phyloP scores from a whole-genome alignment of 2,797 vertebrate species.

The Cynopterus sphinx region DNA sequence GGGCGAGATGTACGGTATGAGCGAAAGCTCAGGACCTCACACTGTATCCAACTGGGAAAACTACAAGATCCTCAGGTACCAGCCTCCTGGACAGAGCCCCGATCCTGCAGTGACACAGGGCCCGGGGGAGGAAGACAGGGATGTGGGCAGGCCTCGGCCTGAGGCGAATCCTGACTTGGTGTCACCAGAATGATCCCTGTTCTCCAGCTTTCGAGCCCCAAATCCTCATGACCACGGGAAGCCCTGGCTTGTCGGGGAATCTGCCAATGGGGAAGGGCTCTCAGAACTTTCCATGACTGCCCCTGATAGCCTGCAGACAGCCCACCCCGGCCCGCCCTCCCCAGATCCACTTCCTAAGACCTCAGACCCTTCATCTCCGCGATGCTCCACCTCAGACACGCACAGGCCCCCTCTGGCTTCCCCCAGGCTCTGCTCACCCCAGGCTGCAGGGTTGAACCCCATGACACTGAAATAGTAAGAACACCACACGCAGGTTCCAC shows the following conservation, averaged over 20 bases:
- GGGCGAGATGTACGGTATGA: conserved; percentile 95
- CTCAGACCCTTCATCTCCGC: neutral
- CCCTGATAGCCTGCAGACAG: neutral
- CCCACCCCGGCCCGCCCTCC: neutral
- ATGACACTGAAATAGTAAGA: rapidly evolving
- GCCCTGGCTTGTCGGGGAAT: neutral
- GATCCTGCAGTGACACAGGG: rapidly evolving
- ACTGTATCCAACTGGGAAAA: conserved; percentile 81
- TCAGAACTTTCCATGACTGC: neutral
- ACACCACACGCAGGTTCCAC: neutral
- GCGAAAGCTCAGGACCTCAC: conserved; percentile 94
- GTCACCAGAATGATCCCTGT: neutral
- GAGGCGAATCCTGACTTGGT: neutral
- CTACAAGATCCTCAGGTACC: conserved; percentile 91
- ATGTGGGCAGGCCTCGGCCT: neutral
- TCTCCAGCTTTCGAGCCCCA: neutral
- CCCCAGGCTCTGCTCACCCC: neutral
- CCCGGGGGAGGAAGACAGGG: neutral
- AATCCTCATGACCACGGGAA: neutral
- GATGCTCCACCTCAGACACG: rapidly evolving
- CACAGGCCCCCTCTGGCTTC: neutral
- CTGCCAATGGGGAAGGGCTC: rapidly evolving
- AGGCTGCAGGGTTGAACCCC: neutral
- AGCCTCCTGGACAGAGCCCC: rapidly evolving
- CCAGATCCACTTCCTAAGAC: neutral